Evolutionary conservation across 1,140 invertebrate species (phyloP), one percentile per base, ranked within the genome.

Genomic region (Aphelinus atriplicis): DNA sequence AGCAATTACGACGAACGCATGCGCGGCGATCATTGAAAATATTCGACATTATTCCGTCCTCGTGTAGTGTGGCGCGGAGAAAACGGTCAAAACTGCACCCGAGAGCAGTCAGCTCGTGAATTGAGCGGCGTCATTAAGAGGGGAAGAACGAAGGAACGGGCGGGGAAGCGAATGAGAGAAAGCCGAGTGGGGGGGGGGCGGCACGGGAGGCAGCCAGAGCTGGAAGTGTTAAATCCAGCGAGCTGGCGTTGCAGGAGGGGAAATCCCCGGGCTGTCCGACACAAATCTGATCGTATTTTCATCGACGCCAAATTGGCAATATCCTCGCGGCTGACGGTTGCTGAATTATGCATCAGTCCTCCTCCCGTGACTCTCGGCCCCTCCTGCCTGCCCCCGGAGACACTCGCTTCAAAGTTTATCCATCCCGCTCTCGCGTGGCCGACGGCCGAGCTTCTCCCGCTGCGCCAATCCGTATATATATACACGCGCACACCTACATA

Each of bases 231-330:
- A 86, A 87, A 84, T 87, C 85, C 82, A 84, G 50, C 53, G 58
- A 51, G 61, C 26, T 51, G 9, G 5, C 51, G 51, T 53, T n/a
- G 5, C 81, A 81, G 84, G 80, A 82, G 80, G 77, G 78, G 26
- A 78, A 79, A 78, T 79, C 81, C 81, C 80, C 78, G 75, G 64
- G 77, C 70, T 64, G 77, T 83, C 84, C 83, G 84, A 87, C 85
- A 26, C 26, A 87, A 86, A 88, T 87, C 85, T 84, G 84, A 88
- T 88, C 86, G 85, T 86, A 87, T 88, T 88, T 88, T 88, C 86
- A 88, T 88, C 86, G 87, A 87, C 86, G 86, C 85, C 86, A 88
- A 88, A 88, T 88, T 88, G 86, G 86, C 87, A 88, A 88, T 88
- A 88, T 88, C 86, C 87, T 88, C 84, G 85, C 82, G 84, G 82